Evolutionary conservation across 1,140 invertebrate species (phyloP), one percentile per base, ranked within the genome.

Genomic region (Cardiocondyla obscurior): DNA sequence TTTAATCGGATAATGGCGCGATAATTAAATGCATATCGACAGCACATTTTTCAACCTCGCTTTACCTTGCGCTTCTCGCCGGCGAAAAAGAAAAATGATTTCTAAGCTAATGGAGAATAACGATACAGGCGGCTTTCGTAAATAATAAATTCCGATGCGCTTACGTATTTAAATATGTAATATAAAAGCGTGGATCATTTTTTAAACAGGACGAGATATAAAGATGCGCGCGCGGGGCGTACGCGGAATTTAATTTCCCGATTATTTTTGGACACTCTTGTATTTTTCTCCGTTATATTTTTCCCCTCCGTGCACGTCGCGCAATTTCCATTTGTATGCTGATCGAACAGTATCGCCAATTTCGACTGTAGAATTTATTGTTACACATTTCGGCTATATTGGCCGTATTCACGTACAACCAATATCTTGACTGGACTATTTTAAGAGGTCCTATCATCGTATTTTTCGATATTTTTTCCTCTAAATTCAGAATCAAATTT

Each of bases 1-100:
- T 72, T 87, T 85, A 85, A 81, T 87, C 65, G 79, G 57, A 49
- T 58, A 81, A 74, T 83, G 69, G 65, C 76, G 42, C 33, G 60
- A 49, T 58, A 81, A 74, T 87, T 85, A 83, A 82, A 36, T 55
- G 46, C 53, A n/a, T 62, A 36, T 58, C 39, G 39, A 44, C 74
- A 25, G 16, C 44, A 46, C 46, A n/a, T 70, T 51, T 12, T 46
- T 55, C 12, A n/a, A 16, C 16, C 19, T 69, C 2, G n/a, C n/a
- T 6, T 1, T 16, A 12, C 6, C 6, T 65, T 3, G 22, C 42
- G 46, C 25, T 55, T 39, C 2, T 49, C 12, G 16, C 10, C 67
- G 65, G 65, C 65, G 33, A 76, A 36, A 46, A 62, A 36, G 58
- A 64, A 76, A 36, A 46, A 62, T 49, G 58, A 64, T 49, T 77